Evolutionary conservation across 2,113 vertebrate genomes (phyloP).

Genomic region (Athene cunicularia): DNA sequence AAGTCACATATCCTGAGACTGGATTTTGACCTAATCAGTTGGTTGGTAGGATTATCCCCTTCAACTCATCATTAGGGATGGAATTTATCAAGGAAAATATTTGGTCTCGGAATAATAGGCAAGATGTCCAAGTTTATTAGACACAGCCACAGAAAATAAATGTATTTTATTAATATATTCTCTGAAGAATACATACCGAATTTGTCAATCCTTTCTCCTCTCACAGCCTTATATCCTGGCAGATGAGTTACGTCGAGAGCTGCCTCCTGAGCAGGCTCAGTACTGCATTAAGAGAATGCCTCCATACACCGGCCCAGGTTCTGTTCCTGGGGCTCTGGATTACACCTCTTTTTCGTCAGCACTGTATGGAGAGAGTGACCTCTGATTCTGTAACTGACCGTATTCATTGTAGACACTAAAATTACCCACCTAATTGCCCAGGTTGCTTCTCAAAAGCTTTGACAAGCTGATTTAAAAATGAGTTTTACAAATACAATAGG

Average conservation of each 20-base stretch:
- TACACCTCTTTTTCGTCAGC: conserved; percentile 86
- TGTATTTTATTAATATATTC: background rate
- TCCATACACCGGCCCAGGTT: conserved; percentile 76
- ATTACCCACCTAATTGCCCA: conserved; percentile 57
- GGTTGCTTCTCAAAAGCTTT: conserved; percentile 68
- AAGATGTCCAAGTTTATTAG: background rate
- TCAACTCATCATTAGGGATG: background rate
- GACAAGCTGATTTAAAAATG: conserved; percentile 51
- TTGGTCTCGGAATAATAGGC: background rate
- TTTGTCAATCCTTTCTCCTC: background rate
- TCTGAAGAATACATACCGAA: background rate
- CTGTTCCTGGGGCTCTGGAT: conserved; percentile 83
- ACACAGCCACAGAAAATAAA: background rate
- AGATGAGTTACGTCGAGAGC: conserved; percentile 84
- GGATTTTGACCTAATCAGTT: background rate
- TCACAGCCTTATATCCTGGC: conserved; percentile 84
- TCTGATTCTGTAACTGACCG: conserved; percentile 71
- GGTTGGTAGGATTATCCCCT: background rate
- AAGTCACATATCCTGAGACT: background rate
- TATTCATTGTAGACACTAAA: conserved; percentile 30
- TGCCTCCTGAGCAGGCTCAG: conserved; percentile 87
- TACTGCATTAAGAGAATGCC: conserved; percentile 90
- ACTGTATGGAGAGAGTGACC: conserved; percentile 88
- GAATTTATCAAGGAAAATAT: background rate
- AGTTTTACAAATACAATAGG: conserved; percentile 54